Percentiles rank a stretch among this genome's conserved stretches.
Conservation (phyloP, 2,888 invertebrate species). For the Azorinus chamasolen region DNA sequence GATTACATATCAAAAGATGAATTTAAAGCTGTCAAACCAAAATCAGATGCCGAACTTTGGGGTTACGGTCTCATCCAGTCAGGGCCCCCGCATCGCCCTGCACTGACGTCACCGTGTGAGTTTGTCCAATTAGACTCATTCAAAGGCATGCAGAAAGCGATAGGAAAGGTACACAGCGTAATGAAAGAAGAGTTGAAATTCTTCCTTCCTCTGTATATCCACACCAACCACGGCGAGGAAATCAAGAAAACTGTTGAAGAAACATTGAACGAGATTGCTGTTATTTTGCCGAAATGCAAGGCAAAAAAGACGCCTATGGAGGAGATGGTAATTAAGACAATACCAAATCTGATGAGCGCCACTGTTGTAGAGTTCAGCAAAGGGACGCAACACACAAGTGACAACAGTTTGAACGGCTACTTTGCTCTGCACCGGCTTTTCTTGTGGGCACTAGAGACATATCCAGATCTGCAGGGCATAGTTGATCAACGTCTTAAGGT, state of each 20-base stretch:
- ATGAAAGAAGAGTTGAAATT: constrained; percentile 78
- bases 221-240: constrained; percentile 71
- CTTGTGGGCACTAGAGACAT: constrained; percentile 80
- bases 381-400: constrained; percentile 82
- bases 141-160: constrained; percentile 75
- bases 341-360: constrained; percentile 81
- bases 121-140: constrained; percentile 75
- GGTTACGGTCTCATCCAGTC: constrained; percentile 80
- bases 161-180: constrained; percentile 77
- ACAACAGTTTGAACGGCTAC: constrained; percentile 80
- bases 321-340: constrained; percentile 77
- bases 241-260: constrained; percentile 76
- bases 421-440: constrained; percentile 79
- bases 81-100: constrained; percentile 75
- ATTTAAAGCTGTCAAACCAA: constrained; percentile 66
- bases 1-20: constrained; percentile 79
- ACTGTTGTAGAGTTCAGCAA: constrained; percentile 82
- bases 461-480: constrained; percentile 71
- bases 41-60: constrained; percentile 70
- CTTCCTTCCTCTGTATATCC: constrained; percentile 79
- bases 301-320: constrained; percentile 71
- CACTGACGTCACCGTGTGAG: constrained; percentile 80
- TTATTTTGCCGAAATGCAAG: constrained; percentile 74
- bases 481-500: constrained; percentile 74
- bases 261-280: constrained; percentile 69